Base-by-base conservation (phyloP, 2,888 invertebrate genomes). In the Schizaphis graminum region DNA sequence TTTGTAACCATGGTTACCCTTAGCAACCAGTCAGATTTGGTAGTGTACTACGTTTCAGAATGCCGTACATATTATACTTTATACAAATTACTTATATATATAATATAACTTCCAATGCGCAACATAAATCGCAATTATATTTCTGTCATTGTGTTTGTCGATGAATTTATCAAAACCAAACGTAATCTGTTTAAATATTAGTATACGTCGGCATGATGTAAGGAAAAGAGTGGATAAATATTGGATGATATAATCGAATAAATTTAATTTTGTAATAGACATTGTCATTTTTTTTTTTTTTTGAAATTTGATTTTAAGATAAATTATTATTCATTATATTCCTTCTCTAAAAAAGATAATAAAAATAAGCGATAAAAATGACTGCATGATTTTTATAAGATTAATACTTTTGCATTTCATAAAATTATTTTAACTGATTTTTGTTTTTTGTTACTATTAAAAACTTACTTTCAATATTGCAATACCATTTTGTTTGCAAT, bases 1-100 rank as follows among this genome's bases (percentile, higher is more conserved):
- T 57, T 57, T 16, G 93, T 93, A 89, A 93, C 93, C 89, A 93
- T 93, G 44, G 89, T 44, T 92, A 92, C 91, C 57, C 91, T 47
- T 92, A 92, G 91, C 91, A 92, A 92, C 91, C 86, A 86, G 86
- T 61, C 57, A 28, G 26, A 86, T 92, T 92, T 35, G 24, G 24
- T 28, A 86, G 47, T 4, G 0, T 44, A n/a, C 57, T 47, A 24
- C 53, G 57, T 92, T 47, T 8, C 86, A 92, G 35, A 86, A 92
- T 47, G 28, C 24, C 26, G 1, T 86, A 13, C 57, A 86, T 57
- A 90, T 47, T 57, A 90, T 47, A 90, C 26, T 67, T 67, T 67
- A 67, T 67, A 89, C 11, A 28, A 49, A 67, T n/a, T 77, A 77
- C 47, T 47, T 77, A 49, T 10, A 67, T 10, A 67, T 35, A 49